A percentile compares a stretch with the other conserved stretches of the same genome.
Evolutionary conservation across 2,888 invertebrate species (phyloP).

Genomic region (Alloplasta piceator): DNA sequence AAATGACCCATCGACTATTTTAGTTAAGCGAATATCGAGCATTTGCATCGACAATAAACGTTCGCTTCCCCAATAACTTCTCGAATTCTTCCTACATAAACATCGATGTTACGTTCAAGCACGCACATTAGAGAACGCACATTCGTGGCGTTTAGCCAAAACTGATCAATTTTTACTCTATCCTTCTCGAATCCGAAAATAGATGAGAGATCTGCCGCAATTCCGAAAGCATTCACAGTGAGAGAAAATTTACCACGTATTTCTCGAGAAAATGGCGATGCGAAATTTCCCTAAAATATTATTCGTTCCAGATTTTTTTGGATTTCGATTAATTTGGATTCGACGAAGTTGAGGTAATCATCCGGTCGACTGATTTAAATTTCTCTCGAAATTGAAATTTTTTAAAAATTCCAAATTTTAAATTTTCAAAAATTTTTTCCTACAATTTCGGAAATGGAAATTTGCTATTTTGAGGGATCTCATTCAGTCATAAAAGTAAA

Average conservation of each 20-base stretch:
- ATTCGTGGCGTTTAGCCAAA: slow-evolving; percentile 52
- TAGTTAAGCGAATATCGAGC: too few species aligned
- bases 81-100: background rate
- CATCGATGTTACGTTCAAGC: slow-evolving; percentile 17
- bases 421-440: too few species aligned
- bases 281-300: too few species aligned
- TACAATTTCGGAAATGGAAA: too few species aligned
- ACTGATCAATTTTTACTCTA: slow-evolving; percentile 5
- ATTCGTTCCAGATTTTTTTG: too few species aligned
- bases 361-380: too few species aligned
- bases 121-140: slow-evolving; percentile 7
- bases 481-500: background rate
- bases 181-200: slow-evolving; percentile 38
- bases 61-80: background rate
- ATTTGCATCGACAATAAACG: slow-evolving; percentile 15
- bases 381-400: too few species aligned
- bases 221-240: slow-evolving; percentile 19
- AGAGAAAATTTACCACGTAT: background rate
- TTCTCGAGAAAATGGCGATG: background rate
- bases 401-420: too few species aligned
- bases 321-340: too few species aligned
- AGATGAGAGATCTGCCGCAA: slow-evolving; percentile 17
- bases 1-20: too few species aligned
- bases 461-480: background rate
- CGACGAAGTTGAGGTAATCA: too few species aligned